Base-by-base conservation (phyloP, 2,888 invertebrate genomes). In the Polietes domitor region DNA sequence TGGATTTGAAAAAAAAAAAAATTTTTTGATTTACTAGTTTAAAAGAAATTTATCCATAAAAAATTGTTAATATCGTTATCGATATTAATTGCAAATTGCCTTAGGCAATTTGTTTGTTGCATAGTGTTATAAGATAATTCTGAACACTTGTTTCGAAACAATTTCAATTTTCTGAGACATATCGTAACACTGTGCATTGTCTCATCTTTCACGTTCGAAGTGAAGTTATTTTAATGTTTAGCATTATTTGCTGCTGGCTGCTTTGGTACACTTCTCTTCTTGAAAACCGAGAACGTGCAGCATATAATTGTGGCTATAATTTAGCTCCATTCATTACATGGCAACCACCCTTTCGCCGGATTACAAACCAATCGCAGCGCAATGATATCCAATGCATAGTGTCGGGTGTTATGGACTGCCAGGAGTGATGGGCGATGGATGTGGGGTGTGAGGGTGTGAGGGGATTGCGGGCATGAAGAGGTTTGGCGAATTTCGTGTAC, bases 221-320 rank as follows among this genome's bases (percentile, higher is more conserved):
- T 10, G 7, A 21, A 70, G 50, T 70, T 26, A 47, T 70, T 70
- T 50, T 50, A 76, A 76, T 76, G 28, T 37, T 76, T 24, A 19
- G 37, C 63, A 65, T 76, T 65, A 76, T 61, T 61, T 63, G 24
- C 37, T n/a, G 7, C 12, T 65, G 32, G 17, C 21, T 65, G 32
- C 24, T 68, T n/a, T n/a, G 0, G 37, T 68, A 21, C 12, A 2
- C 0, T 41, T 43, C 26, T 28, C 28, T 37, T 70, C 17, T n/a
- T 26, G n/a, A 17, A 41, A 76, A 76, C n/a, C 15, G 24, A 58
- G 28, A 61, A 71, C 77, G 77, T 77, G 70, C 19, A 32, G 19
- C 43, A 26, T 70, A 70, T 61, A 47, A 70, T 58, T 77, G 77
- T 43, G 32, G 77, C 70, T 19, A 77, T 77, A 77, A 77, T n/a